Base-by-base conservation (phyloP, 2,888 invertebrate genomes). In the Resseliella maxima region DNA sequence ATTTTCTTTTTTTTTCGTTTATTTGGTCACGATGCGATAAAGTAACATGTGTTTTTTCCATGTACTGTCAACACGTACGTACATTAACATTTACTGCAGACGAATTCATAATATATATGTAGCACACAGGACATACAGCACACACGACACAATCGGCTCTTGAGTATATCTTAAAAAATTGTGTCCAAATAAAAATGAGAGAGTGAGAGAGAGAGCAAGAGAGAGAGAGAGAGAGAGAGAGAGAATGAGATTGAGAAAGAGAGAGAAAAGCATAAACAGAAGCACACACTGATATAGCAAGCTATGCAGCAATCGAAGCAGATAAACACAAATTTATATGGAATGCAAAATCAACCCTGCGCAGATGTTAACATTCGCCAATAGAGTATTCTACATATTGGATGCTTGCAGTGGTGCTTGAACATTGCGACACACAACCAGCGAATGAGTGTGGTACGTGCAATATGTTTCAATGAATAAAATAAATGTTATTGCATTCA, bases 361-460 rank as follows among this genome's bases (percentile, higher is more conserved):
- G 83, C 83, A 83, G 83, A n/a, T 83, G 83, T 83, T 83, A 38
- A 24, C 38, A 83, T 24, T 38, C 38, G 36, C 83, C 83, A 38
- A 83, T 38, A 83, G 38, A 83, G 83, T n/a, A 83, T 36, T 38
- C 5, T 38, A 83, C 31, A 10, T 0, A 12, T 15, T 72, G 72
- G 35, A 27, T 72, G 31, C 72, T 72, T 35, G 72, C 35, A 72
- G 35, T 72, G 72, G 72, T 72, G 35, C n/a, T 72, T 72, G 72
- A 72, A 21, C 31, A 35, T 72, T 72, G 72, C 72, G 72, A 72
- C 72, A 72, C 35, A 72, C 31, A 12, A 31, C 72, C 31, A 72
- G 31, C 6, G 31, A 2, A 35, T 5, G 12, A 72, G 72, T 10
- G 72, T 15, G 72, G 1, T n/a, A 59, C 59, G 18, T 31, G 31